Percentiles rank a stretch among this genome's conserved stretches.
Conservation (phyloP, 2,113 vertebrate species). For the Trogon melanurus region DNA sequence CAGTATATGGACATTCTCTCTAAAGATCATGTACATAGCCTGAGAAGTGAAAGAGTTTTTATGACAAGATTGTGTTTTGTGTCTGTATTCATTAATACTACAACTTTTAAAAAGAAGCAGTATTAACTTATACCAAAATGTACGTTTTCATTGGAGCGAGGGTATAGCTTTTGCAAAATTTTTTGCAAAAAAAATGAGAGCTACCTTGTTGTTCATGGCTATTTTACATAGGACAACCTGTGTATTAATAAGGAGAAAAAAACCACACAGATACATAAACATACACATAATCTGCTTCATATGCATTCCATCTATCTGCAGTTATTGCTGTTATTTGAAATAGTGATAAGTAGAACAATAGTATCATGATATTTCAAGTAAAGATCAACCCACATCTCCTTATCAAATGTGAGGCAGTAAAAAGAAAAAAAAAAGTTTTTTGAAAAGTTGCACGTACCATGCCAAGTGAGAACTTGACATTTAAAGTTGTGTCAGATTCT, state of each 20-base stretch:
- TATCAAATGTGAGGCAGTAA: neutral
- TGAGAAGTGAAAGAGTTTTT: neutral
- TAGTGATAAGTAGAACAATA: neutral
- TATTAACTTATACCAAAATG: neutral
- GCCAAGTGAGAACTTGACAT: neutral
- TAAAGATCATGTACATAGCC: neutral
- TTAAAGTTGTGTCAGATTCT: neutral
- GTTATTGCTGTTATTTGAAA: neutral
- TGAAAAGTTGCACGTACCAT: neutral
- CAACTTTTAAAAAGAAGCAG: neutral
- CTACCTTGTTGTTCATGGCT: neutral
- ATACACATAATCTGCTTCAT: neutral
- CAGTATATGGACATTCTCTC: neutral
- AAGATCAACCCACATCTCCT: neutral
- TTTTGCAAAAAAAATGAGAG: neutral
- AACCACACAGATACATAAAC: neutral
- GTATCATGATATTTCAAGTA: neutral
- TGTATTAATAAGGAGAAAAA: neutral
- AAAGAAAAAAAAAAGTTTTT: neutral
- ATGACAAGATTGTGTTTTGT: neutral
- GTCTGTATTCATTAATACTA: neutral
- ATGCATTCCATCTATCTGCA: neutral
- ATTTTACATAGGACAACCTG: accelerated
- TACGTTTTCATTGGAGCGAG: neutral
- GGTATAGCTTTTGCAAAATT: neutral